Evolutionary conservation across 2,113 vertebrate species (phyloP).

Genomic region (Brachionichthys hirsutus): DNA sequence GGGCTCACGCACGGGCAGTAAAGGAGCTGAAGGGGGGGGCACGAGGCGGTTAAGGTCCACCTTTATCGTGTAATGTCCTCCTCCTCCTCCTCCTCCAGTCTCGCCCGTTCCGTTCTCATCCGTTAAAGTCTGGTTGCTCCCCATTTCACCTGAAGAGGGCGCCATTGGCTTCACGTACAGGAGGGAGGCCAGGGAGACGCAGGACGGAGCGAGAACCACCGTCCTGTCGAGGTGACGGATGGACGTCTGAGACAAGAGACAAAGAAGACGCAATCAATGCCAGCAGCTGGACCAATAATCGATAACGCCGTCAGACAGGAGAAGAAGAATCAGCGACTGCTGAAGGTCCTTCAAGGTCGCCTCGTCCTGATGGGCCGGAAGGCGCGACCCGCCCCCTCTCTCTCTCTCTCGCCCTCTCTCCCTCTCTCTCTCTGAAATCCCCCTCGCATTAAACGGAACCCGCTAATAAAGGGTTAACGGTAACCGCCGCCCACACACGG

Average conservation of each 20-base stretch:
- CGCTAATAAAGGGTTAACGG: conserved; percentile 3
- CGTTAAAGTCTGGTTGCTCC: neutral
- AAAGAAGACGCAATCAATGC: neutral
- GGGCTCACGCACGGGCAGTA: neutral
- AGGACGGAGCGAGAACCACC: rapidly evolving
- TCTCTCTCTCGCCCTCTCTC: no score
- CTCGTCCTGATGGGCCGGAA: no score
- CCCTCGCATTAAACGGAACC: no score
- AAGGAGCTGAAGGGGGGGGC: conserved; percentile 5
- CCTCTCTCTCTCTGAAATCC: no score
- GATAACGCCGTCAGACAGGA: no score
- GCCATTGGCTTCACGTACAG: neutral
- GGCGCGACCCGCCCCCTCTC: no score
- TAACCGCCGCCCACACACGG: neutral
- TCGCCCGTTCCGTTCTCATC: neutral
- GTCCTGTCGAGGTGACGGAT: conserved; percentile 14
- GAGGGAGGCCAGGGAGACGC: neutral
- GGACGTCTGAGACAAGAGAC: conserved; percentile 25
- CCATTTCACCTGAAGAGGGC: conserved; percentile 17
- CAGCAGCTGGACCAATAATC: no score
- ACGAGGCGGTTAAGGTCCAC: neutral
- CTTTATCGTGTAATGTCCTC: conserved; percentile 13
- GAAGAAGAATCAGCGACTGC: no score
- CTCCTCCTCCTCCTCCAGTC: neutral
- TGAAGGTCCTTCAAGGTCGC: no score